Evolutionary conservation across 2,113 vertebrate genomes (phyloP).

Genomic region (Etheostoma spectabile): DNA sequence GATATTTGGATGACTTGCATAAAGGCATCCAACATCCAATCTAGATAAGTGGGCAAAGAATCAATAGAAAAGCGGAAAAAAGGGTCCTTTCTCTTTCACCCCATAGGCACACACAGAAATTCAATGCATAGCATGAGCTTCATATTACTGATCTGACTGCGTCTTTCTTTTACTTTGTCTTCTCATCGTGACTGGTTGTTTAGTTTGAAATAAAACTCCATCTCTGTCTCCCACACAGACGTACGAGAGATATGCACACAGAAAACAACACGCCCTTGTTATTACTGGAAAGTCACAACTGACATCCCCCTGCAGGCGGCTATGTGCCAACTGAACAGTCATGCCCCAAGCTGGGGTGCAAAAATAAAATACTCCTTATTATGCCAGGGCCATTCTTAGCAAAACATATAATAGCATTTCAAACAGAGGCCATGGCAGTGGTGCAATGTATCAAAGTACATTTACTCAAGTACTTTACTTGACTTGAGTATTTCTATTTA

Average conservation of each 20-base stretch:
- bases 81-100: conserved; percentile 36
- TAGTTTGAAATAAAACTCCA: conserved; percentile 66
- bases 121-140: conserved; percentile 62
- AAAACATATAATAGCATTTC: conserved; percentile 40
- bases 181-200: conserved; percentile 50
- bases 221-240: conserved; percentile 41
- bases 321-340: conserved; percentile 62
- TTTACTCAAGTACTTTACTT: not conserved
- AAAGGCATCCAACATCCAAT: conserved; percentile 66
- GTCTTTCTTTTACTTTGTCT: conserved; percentile 31
- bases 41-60: conserved; percentile 60
- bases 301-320: conserved; percentile 65
- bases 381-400: conserved; percentile 31
- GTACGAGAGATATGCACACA: conserved; percentile 55
- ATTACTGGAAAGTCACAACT: conserved; percentile 78
- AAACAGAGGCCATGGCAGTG: not conserved
- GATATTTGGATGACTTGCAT: conserved; percentile 80
- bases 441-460: not conserved
- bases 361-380: conserved; percentile 51
- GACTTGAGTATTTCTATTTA: not conserved
- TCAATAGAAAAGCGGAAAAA: conserved; percentile 49
- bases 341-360: conserved; percentile 48
- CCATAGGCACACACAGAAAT: conserved; percentile 15
- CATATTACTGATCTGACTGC: conserved; percentile 43
- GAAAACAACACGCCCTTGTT: conserved; percentile 78